Evolutionary conservation across 2,888 invertebrate genomes (phyloP).

Genomic region (Fragum whitleyi): DNA sequence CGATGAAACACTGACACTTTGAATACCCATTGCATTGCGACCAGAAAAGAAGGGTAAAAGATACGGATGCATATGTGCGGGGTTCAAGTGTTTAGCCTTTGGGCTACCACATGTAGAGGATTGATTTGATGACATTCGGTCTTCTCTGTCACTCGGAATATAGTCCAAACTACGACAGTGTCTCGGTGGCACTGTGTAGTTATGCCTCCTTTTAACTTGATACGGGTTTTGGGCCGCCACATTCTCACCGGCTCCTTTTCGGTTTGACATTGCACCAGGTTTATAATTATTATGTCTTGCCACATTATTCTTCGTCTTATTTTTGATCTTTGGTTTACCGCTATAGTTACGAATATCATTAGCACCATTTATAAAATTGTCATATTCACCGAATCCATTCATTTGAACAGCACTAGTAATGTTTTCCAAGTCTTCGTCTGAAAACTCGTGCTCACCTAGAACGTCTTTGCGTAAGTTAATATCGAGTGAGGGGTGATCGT

Average conservation of each 20-base stretch:
- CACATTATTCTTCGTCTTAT: conserved; percentile 12
- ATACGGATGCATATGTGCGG: conserved; percentile 61
- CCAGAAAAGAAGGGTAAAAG: conserved; percentile 76
- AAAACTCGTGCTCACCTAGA: conserved; percentile 53
- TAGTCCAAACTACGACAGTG: conserved; percentile 83
- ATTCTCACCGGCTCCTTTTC: conserved; percentile 18
- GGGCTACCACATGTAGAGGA: conserved; percentile 80
- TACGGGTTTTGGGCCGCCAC: conserved; percentile 67
- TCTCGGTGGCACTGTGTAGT: conserved; percentile 77
- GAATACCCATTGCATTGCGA: conserved; percentile 72
- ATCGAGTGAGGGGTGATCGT: conserved; percentile 66
- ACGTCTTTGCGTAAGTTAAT: conserved; percentile 54
- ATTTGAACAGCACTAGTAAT: conserved; percentile 19
- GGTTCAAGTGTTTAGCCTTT: conserved; percentile 64
- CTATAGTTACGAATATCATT: conserved; percentile 33
- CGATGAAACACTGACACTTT: conserved; percentile 83
- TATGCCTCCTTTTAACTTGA: conserved; percentile 80
- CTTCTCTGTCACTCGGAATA: conserved; percentile 83
- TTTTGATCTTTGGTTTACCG: conserved; percentile 10
- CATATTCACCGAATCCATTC: conserved; percentile 51
- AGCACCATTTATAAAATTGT: conserved; percentile 53
- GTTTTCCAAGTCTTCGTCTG: conserved; percentile 56
- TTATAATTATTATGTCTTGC: conserved; percentile 19
- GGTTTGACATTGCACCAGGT: conserved; percentile 15
- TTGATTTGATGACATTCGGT: conserved; percentile 72